phyloP scores from a whole-genome alignment of 2,797 vertebrate species.

The Danio jaintianensis region DNA sequence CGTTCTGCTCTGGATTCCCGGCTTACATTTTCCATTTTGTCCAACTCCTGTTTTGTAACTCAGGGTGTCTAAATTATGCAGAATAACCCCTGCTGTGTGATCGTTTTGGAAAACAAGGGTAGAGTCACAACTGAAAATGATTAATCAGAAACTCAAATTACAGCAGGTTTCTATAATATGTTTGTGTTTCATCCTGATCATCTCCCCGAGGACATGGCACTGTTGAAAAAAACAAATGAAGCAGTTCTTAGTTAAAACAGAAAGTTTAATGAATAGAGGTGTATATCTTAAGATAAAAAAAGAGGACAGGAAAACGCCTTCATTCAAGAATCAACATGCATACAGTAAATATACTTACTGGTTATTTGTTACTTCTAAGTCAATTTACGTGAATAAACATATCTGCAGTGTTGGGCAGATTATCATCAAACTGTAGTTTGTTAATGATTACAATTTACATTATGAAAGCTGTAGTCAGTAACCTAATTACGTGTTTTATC shows the following conservation, averaged over 20 bases:
- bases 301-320: neutral
- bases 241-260: constrained; percentile 20
- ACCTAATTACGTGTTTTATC: too few species aligned
- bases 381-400: constrained; percentile 3
- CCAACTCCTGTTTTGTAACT: constrained; percentile 44
- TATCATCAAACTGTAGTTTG: too few species aligned
- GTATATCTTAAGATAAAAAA: neutral
- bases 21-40: constrained; percentile 70
- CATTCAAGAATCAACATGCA: neutral
- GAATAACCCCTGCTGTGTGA: constrained; percentile 10
- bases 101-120: constrained; percentile 19
- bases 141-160: constrained; percentile 38
- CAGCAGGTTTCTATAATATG: constrained; percentile 39
- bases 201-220: constrained; percentile 42
- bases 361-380: neutral
- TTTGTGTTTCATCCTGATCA: constrained; percentile 36
- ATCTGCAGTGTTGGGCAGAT: too few species aligned
- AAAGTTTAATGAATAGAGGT: neutral
- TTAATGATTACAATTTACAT: too few species aligned
- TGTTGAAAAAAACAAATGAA: constrained; percentile 51
- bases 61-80: neutral
- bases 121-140: constrained; percentile 44
- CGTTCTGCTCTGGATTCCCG: constrained; percentile 79
- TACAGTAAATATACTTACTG: neutral
- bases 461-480: too few species aligned